Base-by-base conservation (phyloP, 2,113 vertebrate species). In the Hassar affinis region DNA sequence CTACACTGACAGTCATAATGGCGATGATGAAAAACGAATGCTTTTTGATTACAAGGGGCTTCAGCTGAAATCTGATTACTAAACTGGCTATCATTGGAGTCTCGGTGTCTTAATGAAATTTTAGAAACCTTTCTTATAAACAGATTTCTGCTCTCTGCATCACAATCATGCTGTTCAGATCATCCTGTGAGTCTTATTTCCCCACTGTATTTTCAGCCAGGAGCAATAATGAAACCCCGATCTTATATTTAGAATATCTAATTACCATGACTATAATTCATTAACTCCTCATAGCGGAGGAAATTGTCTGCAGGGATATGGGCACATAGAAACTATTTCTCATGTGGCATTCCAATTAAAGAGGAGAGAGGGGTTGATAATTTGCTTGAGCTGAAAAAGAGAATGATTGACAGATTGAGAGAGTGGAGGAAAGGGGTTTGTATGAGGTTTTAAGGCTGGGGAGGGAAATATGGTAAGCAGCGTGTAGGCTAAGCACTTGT, bases 201-300 rank as follows among this genome's bases (percentile, higher is more conserved):
- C 86, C 86, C 49, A 9, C 54, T 79, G 86, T 18, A 82, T 54
- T 80, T 85, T 75, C 78, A 79, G 68, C 78, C 79, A 42, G 51
- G 52, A 25, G 81, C 62, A 85, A 78, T 87, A 84, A 83, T 85
- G 81, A 87, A 71, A 51, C 69, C 42, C 81, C 66, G 77, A 68
- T 79, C 81, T 87, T 87, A 87, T 87, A 85, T 87, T 85, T 87
- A 87, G 86, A 85, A 72, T 64, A 87, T 77, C 78, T 87, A 85
- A 87, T 87, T 87, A 85, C 62, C 82, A 77, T 81, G 84, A 64
- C 78, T 76, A 80, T 78, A 85, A 85, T 87, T 80, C 84, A 87
- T 87, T 87, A 85, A 80, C 82, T 85, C 71, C 62, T 69, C 49
- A 20, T 79, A 80, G 78, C 3, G 17, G 51, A 78, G 81, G 86